Conservation (phyloP, 2,888 invertebrate species). For the Helicoverpa assulta region DNA sequence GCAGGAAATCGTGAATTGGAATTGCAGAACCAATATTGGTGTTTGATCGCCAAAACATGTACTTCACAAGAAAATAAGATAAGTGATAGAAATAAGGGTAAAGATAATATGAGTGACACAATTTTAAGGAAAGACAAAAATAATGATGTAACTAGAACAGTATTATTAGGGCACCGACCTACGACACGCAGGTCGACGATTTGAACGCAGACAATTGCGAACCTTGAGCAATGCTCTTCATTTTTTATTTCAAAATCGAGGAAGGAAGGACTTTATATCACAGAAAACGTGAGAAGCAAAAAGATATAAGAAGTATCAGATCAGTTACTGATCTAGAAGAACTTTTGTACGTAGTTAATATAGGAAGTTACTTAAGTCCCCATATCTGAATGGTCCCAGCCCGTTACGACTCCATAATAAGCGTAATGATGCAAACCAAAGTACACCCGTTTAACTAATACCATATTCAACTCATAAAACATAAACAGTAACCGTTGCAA, state of each 20-base stretch:
- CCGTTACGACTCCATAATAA: neutral
- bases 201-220: too few species aligned
- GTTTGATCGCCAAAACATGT: constrained; percentile 24
- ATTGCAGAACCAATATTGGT: constrained; percentile 23
- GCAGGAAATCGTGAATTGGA: constrained; percentile 27
- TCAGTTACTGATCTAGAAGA: too few species aligned
- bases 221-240: too few species aligned
- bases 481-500: constrained; percentile 16
- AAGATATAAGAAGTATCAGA: too few species aligned
- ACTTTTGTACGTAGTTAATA: neutral
- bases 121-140: neutral
- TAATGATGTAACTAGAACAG: neutral
- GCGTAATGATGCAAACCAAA: constrained; percentile 3
- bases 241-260: too few species aligned
- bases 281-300: too few species aligned
- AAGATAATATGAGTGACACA: neutral
- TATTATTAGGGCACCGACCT: too few species aligned
- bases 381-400: neutral
- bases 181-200: too few species aligned
- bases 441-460: constrained; percentile 1
- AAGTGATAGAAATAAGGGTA: constrained; percentile 10
- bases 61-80: constrained; percentile 20
- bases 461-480: constrained; percentile 24
- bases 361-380: neutral
- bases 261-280: too few species aligned